Percentiles rank a stretch among this genome's conserved stretches.
These are phyloP conservation scores for Stegodyphus mimosarum DNA, from an alignment of 1,140 invertebrate species.

Conservation along the genomic window DNA sequence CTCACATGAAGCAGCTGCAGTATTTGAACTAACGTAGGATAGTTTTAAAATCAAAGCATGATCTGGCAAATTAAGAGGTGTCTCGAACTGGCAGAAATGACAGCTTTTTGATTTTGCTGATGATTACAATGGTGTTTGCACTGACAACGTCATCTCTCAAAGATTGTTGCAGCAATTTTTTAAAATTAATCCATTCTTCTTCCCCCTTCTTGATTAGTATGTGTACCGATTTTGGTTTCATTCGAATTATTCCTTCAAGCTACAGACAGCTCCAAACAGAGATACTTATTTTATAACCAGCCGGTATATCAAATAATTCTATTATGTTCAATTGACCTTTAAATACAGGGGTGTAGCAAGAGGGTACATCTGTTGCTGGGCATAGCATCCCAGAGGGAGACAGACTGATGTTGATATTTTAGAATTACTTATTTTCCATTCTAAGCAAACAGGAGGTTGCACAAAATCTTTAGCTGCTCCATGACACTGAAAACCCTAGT, in stretches of 20 bases:
- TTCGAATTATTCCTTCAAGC: conserved; percentile 2
- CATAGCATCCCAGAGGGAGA: too few relatives aligned
- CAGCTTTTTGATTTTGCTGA: conserved; percentile 2
- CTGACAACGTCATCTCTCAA: background rate
- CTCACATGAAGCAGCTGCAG: too few relatives aligned
- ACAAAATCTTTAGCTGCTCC: too few relatives aligned
- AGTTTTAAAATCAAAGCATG: background rate
- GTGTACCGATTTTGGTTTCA: background rate
- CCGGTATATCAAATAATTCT: too few relatives aligned
- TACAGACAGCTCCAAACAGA: background rate
- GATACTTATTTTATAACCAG: conserved; percentile 1
- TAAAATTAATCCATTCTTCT: background rate
- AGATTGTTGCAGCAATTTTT: background rate
- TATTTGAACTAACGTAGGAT: background rate
- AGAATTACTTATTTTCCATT: too few relatives aligned
- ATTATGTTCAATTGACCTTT: too few relatives aligned
- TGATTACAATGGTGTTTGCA: background rate
- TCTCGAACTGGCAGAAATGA: conserved; percentile 2
- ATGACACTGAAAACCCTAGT: too few relatives aligned
- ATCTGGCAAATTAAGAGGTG: conserved; percentile 4
- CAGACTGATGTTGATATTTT: too few relatives aligned
- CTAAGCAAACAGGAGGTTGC: too few relatives aligned
- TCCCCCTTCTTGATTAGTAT: background rate
- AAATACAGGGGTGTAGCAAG: too few relatives aligned
- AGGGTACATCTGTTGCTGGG: too few relatives aligned